These are phyloP conservation scores for Cliona cf. orientalis DNA, from an alignment of 37 sponge, comb jelly and placozoan species.

Conservation along the genomic window DNA sequence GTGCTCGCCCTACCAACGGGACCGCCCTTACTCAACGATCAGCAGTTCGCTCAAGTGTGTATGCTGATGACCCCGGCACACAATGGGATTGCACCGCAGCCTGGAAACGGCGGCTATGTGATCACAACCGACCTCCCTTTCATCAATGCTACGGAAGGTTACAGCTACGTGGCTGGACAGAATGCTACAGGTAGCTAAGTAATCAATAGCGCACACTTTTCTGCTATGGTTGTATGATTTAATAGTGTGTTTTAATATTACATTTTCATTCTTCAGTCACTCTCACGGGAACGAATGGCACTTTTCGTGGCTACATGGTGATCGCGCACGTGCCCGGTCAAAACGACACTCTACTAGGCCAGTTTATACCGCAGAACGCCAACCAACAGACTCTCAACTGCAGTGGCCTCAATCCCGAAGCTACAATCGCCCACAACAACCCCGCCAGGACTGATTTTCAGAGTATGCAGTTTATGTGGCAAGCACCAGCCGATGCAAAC, in stretches of 20 bases:
- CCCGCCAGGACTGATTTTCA: not conserved
- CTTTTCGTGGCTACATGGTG: not conserved
- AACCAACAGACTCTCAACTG: not conserved
- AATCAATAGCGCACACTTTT: too few relatives aligned
- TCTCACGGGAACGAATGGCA: not conserved
- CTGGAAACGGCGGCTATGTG: not conserved
- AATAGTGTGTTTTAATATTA: too few relatives aligned
- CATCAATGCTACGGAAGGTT: not conserved
- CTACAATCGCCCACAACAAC: not conserved
- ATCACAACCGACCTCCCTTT: not conserved
- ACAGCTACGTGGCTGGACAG: not conserved
- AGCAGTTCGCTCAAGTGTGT: not conserved
- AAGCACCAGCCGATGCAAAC: not conserved
- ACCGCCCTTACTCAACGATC: too few relatives aligned
- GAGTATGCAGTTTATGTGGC: not conserved
- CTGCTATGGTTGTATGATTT: too few relatives aligned
- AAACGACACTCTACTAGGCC: not conserved
- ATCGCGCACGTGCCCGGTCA: not conserved
- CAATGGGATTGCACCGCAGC: not conserved
- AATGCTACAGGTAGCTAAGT: not conserved
- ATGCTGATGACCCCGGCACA: not conserved
- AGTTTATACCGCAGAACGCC: not conserved
- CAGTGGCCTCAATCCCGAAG: not conserved
- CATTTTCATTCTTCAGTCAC: not conserved
- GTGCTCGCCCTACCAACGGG: too few relatives aligned